Base-by-base conservation (phyloP, 2,113 vertebrate species). In the Phodopus roborovskii region DNA sequence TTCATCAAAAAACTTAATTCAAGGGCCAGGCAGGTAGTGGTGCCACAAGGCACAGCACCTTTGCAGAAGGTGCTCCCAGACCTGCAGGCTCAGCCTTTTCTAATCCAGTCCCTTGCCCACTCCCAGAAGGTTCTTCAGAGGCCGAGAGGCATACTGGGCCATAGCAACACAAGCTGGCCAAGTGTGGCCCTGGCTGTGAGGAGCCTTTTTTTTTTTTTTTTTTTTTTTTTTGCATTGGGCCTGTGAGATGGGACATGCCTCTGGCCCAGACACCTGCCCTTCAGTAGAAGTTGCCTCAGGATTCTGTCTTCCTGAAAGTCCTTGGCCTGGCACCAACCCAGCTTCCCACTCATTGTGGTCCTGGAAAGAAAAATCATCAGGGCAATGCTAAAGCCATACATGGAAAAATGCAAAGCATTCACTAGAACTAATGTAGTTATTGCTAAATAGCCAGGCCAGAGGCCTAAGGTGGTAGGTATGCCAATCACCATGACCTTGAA, bases 361-460 rank as follows among this genome's bases (percentile, higher is more conserved):
- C 83, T 94, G 83, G 84, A 75, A 92, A 75, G 60, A 89, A 64
- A 48, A 48, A 71, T 26, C 30, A 78, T 91, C 56, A 92, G 94
- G 92, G 92, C 56, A 39, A 90, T 71, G 68, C 86, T 82, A 75
- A 92, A 86, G 48, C 60, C 95, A 88, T 26, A 48, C 30, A 94
- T 28, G 74, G 75, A 36, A 85, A 90, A 70, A 71, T 15, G 82
- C 84, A 95, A 66, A 92, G 97, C 94, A 70, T 70, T 79, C 39
- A n/a, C 17, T 48, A 73, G 88, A 95, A 90, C 64, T 16, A n/a
- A 92, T 60, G 60, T 48, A 81, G 71, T 95, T 95, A 96, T 91
- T 95, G 96, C 88, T 56, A 45, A 71, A 33, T 7, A 81, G 84
- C 81, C 92, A 81, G 42, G 5, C 15, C 3, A 64, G 73, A 71